These are phyloP conservation scores for Nyctalus aviator DNA, from an alignment of 2,797 vertebrate genomes.

Conservation along the genomic window DNA sequence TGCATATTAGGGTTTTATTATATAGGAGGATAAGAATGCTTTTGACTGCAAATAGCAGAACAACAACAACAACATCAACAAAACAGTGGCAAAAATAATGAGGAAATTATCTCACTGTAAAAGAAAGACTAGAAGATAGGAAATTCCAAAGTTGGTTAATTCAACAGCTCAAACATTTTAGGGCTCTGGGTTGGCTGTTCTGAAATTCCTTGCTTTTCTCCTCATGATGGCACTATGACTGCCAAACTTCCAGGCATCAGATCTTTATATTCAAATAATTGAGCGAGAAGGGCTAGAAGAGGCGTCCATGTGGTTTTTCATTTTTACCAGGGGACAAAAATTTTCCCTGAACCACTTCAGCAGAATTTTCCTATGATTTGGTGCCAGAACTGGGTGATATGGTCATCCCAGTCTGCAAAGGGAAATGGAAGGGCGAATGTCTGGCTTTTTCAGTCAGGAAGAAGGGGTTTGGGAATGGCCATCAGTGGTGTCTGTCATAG, in stretches of 20 bases:
- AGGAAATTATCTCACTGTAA: background rate
- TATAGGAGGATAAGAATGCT: background rate
- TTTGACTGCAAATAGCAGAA: background rate
- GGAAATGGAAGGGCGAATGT: background rate
- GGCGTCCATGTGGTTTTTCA: background rate
- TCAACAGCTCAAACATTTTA: background rate
- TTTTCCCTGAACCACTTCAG: background rate
- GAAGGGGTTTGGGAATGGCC: background rate
- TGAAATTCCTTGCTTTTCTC: background rate
- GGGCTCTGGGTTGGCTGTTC: background rate
- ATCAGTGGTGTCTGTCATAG: background rate
- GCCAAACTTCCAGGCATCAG: background rate
- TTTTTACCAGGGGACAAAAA: background rate
- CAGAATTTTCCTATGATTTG: background rate
- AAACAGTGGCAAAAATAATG: background rate
- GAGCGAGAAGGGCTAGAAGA: background rate
- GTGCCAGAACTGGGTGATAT: background rate
- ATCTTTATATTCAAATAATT: background rate
- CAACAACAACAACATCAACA: background rate
- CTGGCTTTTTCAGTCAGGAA: background rate
- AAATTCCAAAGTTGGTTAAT: background rate
- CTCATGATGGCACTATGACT: background rate
- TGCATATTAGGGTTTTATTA: too few relatives aligned
- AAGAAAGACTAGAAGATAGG: background rate
- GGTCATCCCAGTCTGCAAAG: background rate